A percentile compares a stretch with the other conserved stretches of the same genome.
These are phyloP conservation scores for human DNA, from an alignment of 2,113 vertebrate genomes.

Conservation along the genomic window DNA sequence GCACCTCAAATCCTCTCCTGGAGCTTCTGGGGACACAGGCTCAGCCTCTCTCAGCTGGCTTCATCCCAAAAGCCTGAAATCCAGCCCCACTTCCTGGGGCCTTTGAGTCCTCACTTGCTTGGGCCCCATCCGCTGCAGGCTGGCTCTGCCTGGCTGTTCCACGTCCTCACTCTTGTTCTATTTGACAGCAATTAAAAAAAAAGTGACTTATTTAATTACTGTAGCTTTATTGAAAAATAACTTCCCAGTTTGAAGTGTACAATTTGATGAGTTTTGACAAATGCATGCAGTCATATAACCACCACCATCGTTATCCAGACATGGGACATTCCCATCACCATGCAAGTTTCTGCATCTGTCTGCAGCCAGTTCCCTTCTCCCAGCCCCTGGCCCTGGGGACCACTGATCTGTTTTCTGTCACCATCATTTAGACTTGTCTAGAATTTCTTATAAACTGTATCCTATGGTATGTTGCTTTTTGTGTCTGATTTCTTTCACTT, in stretches of 20 bases:
- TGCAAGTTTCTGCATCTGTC: rapidly evolving
- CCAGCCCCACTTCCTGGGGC: neutral
- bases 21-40: neutral
- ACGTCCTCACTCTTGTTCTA: rapidly evolving
- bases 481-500: neutral
- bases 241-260: neutral
- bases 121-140: neutral
- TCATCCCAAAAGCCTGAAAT: neutral
- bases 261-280: neutral
- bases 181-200: neutral
- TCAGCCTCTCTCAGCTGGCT: neutral
- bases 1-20: neutral
- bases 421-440: neutral
- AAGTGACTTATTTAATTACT: neutral
- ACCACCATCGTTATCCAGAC: rapidly evolving
- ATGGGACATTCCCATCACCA: neutral
- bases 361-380: neutral
- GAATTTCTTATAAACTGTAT: neutral
- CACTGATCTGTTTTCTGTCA: neutral
- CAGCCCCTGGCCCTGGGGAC: neutral
- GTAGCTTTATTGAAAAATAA: neutral
- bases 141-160: neutral
- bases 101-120: rapidly evolving
- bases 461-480: neutral
- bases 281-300: rapidly evolving